Conservation (phyloP, 53 echinoderm and acorn worm species). For the Luidia sarsii region DNA sequence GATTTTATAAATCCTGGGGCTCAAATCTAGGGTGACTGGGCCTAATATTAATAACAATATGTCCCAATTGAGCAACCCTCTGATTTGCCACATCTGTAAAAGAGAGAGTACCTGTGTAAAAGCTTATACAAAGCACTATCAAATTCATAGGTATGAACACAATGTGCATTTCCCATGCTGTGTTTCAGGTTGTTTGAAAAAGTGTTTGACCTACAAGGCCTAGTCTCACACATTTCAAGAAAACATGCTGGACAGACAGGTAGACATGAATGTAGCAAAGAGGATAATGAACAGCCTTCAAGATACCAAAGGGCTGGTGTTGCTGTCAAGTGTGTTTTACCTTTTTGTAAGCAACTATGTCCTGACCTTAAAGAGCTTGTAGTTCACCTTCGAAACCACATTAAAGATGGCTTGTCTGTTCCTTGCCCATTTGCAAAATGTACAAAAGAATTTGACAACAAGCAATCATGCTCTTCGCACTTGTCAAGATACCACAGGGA, state of each 20-base stretch:
- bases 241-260: background rate
- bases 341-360: conserved; percentile 39
- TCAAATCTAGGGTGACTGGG: no score
- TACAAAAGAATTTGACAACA: conserved; percentile 27
- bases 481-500: conserved; percentile 41
- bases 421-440: conserved; percentile 49
- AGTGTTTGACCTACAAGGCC: background rate
- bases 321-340: conserved; percentile 23
- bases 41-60: no score
- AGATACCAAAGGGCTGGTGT: conserved; percentile 28
- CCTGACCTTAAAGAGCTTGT: conserved; percentile 31
- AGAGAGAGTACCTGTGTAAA: background rate
- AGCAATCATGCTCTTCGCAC: conserved; percentile 56
- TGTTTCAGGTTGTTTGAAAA: background rate
- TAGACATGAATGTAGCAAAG: background rate
- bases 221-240: background rate
- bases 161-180: background rate
- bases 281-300: background rate
- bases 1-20: no score
- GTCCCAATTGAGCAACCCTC: no score
- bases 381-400: conserved; percentile 43
- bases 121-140: background rate
- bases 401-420: conserved; percentile 33
- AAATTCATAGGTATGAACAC: background rate
- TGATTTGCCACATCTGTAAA: background rate